Evolutionary conservation across 2,797 vertebrate genomes (phyloP).

Genomic region (Muscicapa comitata): DNA sequence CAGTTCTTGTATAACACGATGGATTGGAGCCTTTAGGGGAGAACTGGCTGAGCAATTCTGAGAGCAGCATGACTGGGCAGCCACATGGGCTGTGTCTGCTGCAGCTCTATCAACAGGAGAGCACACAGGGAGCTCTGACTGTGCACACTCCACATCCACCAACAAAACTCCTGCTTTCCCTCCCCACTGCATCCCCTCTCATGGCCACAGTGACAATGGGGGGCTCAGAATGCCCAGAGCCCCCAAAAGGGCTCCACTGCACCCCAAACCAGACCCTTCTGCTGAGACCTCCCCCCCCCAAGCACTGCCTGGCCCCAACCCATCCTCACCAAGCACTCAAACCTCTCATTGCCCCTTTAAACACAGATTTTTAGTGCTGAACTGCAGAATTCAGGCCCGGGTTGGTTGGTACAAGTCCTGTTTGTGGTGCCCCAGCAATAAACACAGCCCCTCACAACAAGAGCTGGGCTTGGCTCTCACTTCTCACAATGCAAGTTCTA

Average conservation of each 20-base stretch:
- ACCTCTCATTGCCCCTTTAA: background rate
- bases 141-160: background rate
- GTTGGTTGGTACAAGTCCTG: background rate
- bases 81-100: conserved; percentile 41
- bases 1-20: conserved; percentile 1
- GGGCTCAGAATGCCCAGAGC: background rate
- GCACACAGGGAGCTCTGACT: background rate
- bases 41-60: background rate
- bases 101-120: conserved; percentile 22
- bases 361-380: background rate
- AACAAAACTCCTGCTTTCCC: background rate
- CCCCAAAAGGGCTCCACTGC: background rate
- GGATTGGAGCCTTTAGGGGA: conserved; percentile 23
- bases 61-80: conserved; percentile 29
- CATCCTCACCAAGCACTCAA: background rate
- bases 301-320: background rate
- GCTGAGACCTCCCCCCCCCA: background rate
- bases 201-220: rapidly evolving
- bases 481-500: conserved; percentile 43
- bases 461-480: background rate
- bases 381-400: background rate
- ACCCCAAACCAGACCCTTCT: background rate
- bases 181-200: background rate
- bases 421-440: background rate
- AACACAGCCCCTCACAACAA: background rate